These are phyloP conservation scores for Plecturocebus donacophilus DNA, from an alignment of 2,113 vertebrate genomes.

Conservation along the genomic window DNA sequence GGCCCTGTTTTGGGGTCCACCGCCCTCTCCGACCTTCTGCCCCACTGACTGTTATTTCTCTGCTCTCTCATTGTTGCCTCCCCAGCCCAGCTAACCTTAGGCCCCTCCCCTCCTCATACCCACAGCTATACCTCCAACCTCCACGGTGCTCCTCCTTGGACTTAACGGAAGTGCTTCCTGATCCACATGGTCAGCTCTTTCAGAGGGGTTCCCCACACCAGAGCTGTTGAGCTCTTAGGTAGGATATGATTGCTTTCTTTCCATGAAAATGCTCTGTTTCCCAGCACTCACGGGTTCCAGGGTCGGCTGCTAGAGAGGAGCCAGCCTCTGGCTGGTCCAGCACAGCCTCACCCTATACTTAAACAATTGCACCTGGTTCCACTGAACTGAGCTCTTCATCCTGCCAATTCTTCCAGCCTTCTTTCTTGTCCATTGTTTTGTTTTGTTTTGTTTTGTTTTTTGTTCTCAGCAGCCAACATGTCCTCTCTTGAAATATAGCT, in stretches of 20 bases:
- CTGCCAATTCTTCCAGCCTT: neutral
- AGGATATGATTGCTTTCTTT: neutral
- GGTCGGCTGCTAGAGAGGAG: neutral
- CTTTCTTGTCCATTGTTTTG: neutral
- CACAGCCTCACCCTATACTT: neutral
- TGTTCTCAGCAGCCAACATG: neutral
- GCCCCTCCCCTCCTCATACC: neutral
- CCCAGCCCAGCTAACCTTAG: accelerated
- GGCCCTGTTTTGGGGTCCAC: neutral
- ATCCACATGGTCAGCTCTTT: neutral
- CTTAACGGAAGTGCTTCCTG: neutral
- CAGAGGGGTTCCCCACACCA: neutral
- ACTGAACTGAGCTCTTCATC: neutral
- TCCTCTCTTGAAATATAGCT: neutral
- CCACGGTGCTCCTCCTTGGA: neutral
- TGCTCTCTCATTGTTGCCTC: too few relatives aligned
- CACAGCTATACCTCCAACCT: neutral
- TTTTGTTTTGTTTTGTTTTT: too few relatives aligned
- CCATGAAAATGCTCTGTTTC: neutral
- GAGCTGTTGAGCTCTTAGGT: neutral
- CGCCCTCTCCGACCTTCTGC: neutral
- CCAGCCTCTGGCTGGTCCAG: neutral
- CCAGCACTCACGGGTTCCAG: neutral
- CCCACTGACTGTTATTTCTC: neutral
- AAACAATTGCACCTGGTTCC: neutral